phyloP scores from a whole-genome alignment of 2,888 invertebrate genomes.

The Diarsia mendica region DNA sequence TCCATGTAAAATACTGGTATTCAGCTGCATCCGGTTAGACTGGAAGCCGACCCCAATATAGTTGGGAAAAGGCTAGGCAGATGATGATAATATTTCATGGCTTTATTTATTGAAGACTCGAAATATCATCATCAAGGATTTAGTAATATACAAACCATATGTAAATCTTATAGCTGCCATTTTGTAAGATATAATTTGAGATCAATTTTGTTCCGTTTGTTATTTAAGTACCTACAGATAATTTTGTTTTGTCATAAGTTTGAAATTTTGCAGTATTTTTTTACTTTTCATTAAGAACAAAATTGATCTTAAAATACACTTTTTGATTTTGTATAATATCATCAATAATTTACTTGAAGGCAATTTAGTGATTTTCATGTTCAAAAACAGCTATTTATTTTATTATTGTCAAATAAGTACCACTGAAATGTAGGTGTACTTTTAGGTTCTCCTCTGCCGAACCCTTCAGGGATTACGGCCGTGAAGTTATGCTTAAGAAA shows the following conservation, averaged over 20 bases:
- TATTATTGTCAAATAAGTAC: slow-evolving; percentile 6
- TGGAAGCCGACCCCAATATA: background rate
- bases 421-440: no score
- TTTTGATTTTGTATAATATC: slow-evolving; percentile 24
- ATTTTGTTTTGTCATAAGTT: background rate
- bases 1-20: no score
- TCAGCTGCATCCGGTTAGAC: background rate
- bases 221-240: background rate
- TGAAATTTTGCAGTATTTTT: background rate
- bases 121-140: background rate
- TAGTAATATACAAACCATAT: background rate
- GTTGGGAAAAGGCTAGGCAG: background rate
- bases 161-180: slow-evolving; percentile 16
- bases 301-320: background rate
- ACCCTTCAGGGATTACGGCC: no score
- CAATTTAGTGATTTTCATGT: background rate
- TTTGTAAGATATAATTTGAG: background rate
- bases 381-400: background rate
- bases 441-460: no score
- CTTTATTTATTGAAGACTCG: no score
- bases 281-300: background rate
- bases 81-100: no score
- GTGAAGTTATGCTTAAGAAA: no score
- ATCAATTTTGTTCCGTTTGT: slow-evolving; percentile 7
- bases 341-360: background rate